Evolutionary conservation across 1,140 invertebrate genomes (phyloP), one percentile per base, ranked within the genome.

Genomic region (Triops cancriformis): DNA sequence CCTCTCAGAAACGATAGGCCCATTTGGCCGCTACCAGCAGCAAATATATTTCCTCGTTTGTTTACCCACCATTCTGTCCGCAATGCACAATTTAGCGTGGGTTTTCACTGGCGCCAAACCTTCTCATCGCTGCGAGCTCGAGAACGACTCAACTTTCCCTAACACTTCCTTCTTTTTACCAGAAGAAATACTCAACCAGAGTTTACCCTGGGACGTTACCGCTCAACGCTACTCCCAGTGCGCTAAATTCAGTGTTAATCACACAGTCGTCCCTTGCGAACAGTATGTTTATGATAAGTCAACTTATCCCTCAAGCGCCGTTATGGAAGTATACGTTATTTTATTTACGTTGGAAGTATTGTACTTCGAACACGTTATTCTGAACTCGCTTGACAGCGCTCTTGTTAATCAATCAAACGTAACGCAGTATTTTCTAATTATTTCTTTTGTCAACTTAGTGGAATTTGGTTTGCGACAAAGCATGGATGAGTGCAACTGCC

Each of bases 401-500:
- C 3, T 23, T 18, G 6, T 23, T 64, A 14, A 37, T 37, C 31
- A 37, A 12, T 18, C 23, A 18, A 64, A 5, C 1, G 5, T 64
- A 64, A n/a, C 23, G n/a, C n/a, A 23, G 5, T 64, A 64, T 64
- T n/a, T 64, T 1, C 2, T n/a, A n/a, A 1, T 64, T 64, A n/a
- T 64, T 23, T 4, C 0, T 1, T 64, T 23, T 0, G 6, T 5
- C 14, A 26, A 88, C 87, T 76, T 82, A 93, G 85, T 95, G 91
- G 88, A 82, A 92, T 81, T 84, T 94, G 81, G 91, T 94, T 18
- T 95, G 93, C 83, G 87, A 89, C 26, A 86, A 85, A 74, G 86
- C 87, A 26, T 92, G 89, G 84, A 81, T 92, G 76, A 85, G 87
- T 78, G 89, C 91, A 11, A 88, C 88, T n/a, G 89, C 91, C 9